Base-by-base conservation (phyloP, 2,797 vertebrate genomes). In the Premnoplex brunnescens region DNA sequence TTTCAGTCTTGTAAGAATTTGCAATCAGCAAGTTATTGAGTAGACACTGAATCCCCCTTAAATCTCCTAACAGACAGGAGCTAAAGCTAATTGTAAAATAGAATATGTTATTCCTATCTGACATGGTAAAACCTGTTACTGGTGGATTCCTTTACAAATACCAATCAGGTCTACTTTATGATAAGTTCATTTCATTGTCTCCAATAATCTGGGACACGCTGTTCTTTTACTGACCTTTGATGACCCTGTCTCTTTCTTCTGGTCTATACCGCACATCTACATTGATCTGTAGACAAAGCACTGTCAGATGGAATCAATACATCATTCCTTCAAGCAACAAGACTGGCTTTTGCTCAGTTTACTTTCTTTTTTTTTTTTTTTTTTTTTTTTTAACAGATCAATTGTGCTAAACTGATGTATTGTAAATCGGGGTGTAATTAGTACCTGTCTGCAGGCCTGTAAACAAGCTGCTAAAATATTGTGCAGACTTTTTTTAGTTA, bases 251-350 rank as follows among this genome's bases (percentile, higher is more conserved):
- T 98, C 97, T 98, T 98, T 98, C 98, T 98, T 98, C 97, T 97
- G 98, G 97, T 98, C 98, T 97, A 96, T 95, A 96, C 97, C 96
- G 93, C 97, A 97, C 96, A 97, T 98, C 96, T 95, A 81, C 97
- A 99, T 98, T 98, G 98, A 99, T 99, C 96, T 98, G 98, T 97
- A 98, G 98, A 98, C 98, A 98, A 98, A 98, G 97, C 97, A 98
- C 98, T 98, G 99, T 98, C 98, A 98, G 97, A 96, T 94, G 43
- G 91, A 98, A 99, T 99, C 99, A 98, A 99, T 99, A 99, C 96
- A 98, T 99, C 98, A 99, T 98, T 98, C 98, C 98, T 98, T 98
- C 98, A 98, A 98, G 98, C 98, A 98, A 98, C 97, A 97, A 98
- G 98, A 98, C 97, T 87, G 92, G 82, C 93, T 98, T 97, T 97